Conservation (phyloP, 2,888 invertebrate species). For the Andrena bucephala region DNA sequence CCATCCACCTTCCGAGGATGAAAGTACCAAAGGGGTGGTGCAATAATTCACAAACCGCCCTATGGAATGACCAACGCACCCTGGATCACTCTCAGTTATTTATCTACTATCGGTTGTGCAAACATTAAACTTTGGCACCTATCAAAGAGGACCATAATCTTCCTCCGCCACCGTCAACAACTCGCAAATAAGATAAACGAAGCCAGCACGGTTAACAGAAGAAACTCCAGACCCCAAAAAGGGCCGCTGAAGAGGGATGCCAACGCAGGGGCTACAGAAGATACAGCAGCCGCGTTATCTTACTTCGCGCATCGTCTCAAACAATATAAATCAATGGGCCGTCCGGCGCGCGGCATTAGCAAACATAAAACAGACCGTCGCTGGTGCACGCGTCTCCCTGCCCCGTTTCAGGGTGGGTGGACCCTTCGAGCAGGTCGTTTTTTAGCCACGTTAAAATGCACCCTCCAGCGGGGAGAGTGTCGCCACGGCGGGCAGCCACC, state of each 20-base stretch:
- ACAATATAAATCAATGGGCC: slow-evolving; percentile 61
- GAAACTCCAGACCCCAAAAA: not conserved
- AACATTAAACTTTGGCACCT: too few species aligned
- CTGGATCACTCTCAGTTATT: too few species aligned
- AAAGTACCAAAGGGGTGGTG: too few species aligned
- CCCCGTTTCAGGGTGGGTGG: slow-evolving; percentile 37
- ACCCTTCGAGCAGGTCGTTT: slow-evolving; percentile 66
- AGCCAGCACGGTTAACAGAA: too few species aligned
- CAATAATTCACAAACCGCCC: too few species aligned
- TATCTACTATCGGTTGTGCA: too few species aligned
- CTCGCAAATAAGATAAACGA: too few species aligned
- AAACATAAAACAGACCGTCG: slow-evolving; percentile 62
- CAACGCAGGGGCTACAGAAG: not conserved
- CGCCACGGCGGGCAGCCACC: slow-evolving; percentile 62
- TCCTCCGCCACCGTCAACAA: too few species aligned
- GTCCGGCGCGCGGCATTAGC: slow-evolving; percentile 51
- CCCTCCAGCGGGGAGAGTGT: slow-evolving; percentile 63
- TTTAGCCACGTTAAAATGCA: slow-evolving; percentile 75
- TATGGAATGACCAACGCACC: too few species aligned
- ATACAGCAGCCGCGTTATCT: slow-evolving; percentile 42
- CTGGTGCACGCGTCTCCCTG: slow-evolving; percentile 26
- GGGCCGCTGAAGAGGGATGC: not conserved
- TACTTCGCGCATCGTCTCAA: slow-evolving; percentile 26
- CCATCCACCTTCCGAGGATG: too few species aligned
- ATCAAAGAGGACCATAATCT: too few species aligned